A percentile compares a stretch with the other conserved stretches of the same genome.
Evolutionary conservation across 2,888 invertebrate species (phyloP).

Genomic region (Embidobia sp.): DNA sequence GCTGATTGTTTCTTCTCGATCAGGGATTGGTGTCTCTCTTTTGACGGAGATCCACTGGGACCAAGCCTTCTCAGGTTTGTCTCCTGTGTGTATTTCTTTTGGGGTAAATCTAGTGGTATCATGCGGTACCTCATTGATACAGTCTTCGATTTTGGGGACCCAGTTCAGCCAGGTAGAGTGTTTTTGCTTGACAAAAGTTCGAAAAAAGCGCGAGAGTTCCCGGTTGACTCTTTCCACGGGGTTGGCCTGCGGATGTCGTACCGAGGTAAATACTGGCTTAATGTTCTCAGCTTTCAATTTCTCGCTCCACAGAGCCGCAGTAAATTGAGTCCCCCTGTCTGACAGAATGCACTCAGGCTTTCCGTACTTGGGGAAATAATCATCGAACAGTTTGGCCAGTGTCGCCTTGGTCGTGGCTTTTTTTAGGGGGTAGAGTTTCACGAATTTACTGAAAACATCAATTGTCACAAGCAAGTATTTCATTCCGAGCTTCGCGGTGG

Average conservation of each 20-base stretch:
- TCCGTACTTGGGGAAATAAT: constrained; percentile 1
- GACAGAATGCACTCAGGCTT: constrained; percentile 2
- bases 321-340: constrained; percentile 18
- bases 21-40: too few species aligned
- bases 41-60: neutral
- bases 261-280: neutral
- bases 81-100: constrained; percentile 1
- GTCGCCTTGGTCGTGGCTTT: neutral
- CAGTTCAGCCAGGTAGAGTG: neutral
- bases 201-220: neutral
- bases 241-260: constrained; percentile 11
- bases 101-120: constrained; percentile 14
- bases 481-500: neutral
- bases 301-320: neutral
- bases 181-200: neutral
- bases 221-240: constrained; percentile 1
- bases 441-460: too few species aligned
- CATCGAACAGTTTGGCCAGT: constrained; percentile 4
- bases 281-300: constrained; percentile 2
- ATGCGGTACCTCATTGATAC: neutral
- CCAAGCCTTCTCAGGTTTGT: constrained; percentile 10
- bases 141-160: neutral
- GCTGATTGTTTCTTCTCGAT: too few species aligned
- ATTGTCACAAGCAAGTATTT: constrained; percentile 4
- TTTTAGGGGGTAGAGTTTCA: constrained; percentile 9